Evolutionary conservation across 2,113 vertebrate genomes (phyloP).

Genomic region (Tachysurus fulvidraco): DNA sequence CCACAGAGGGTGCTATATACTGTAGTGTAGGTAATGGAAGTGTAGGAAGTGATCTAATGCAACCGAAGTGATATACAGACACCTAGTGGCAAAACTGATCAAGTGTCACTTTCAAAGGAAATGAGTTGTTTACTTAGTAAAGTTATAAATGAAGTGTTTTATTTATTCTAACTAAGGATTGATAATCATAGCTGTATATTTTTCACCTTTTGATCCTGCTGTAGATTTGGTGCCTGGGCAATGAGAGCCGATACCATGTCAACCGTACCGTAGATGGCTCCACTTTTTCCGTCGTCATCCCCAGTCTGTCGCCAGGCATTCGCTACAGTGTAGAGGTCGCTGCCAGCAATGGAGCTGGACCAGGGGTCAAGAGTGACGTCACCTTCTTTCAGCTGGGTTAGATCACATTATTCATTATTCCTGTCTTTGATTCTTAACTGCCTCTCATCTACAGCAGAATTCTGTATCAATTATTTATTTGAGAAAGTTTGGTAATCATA

Average conservation of each 20-base stretch:
- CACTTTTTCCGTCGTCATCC: constrained; percentile 88
- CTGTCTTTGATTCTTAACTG: not conserved
- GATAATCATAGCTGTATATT: not conserved
- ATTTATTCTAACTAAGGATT: not conserved
- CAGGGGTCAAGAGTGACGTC: constrained; percentile 89
- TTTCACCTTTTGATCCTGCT: constrained; percentile 15
- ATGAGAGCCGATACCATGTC: constrained; percentile 93
- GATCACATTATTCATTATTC: constrained; percentile 47
- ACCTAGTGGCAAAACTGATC: constrained; percentile 78
- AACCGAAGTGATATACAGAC: constrained; percentile 73
- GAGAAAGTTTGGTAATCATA: not conserved
- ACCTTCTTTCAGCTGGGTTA: constrained; percentile 93
- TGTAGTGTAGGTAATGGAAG: not conserved
- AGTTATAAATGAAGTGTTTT: not conserved
- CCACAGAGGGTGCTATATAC: constrained; percentile 7
- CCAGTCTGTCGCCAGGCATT: constrained; percentile 87
- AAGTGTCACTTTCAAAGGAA: not conserved
- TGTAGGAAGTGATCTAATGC: not conserved
- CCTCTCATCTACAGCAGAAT: not conserved
- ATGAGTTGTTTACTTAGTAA: not conserved
- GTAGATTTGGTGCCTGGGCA: constrained; percentile 94
- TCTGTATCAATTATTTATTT: not conserved
- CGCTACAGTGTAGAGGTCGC: constrained; percentile 94
- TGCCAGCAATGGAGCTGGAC: constrained; percentile 89
- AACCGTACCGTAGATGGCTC: constrained; percentile 92